Evolutionary conservation across 64 coral and sea anemone species (phyloP), one percentile per base, ranked within the genome.

Genomic region (Pachyseris speciosa): DNA sequence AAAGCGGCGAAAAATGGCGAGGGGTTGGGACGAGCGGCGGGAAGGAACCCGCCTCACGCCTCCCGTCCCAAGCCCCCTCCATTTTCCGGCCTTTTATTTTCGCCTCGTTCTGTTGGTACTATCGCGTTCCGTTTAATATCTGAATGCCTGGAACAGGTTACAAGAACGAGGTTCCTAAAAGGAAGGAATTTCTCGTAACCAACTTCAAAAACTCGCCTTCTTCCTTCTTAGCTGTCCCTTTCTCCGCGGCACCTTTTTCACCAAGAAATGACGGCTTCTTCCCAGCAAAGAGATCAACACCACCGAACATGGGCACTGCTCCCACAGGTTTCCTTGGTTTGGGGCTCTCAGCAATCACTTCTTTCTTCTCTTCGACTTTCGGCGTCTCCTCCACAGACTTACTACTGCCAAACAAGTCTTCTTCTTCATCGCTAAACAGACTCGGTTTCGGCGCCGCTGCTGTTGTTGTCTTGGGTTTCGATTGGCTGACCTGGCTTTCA

Each of bases 351-450:
- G 19, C 8, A 20, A 69, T 38, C 24, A 39, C 86, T 17, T 64
- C 58, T 5, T 86, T 79, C 40, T 72, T 90, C 48, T 91, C 80
- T 39, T 58, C 58, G 39, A 64, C 69, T 10, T 68, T 69, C 51
- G 40, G n/a, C 60, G 83, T 38, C 10, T 67, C 70, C 48, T 86
- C 69, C 25, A 70, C 44, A 22, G 33, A 42, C 49, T 76, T 86
- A 49, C 80, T 39, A 22, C n/a, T n/a, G n/a, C 88, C 50, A 86
- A 96, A 96, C 16, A 96, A 67, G 48, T 96, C 90, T 2, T 93
- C 91, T 49, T 96, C 95, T n/a, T 96, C 91, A 34, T 96, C 95
- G 38, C 86, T 96, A 45, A 96, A 96, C n/a, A 96, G 77, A 60
- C 86, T 90, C 12, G 89, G 37, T 50, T 92, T 92, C 2, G 67